Evolutionary conservation across 2,113 vertebrate species (phyloP), one percentile per base, ranked within the genome.

Genomic region (Poicephalus meyeri): DNA sequence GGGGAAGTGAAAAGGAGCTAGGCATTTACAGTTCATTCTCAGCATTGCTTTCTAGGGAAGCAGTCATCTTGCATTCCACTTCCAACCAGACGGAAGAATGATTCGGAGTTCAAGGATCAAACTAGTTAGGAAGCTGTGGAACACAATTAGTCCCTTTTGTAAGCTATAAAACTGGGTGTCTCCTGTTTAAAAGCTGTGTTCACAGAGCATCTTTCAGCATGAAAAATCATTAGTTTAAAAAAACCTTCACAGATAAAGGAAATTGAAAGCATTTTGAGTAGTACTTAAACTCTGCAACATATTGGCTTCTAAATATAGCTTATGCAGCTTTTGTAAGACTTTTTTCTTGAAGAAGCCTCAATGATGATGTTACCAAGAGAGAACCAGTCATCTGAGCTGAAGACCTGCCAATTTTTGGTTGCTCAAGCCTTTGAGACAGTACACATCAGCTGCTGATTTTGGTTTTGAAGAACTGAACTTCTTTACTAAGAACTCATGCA

Each of bases 41-140:
- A 88, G 88, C 72, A 93, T 73, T 94, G 90, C 93, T 96, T 97
- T 96, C 89, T 90, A 96, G 95, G 96, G 92, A 97, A 92, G 77
- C 88, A 87, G 86, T 95, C 95, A 89, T 95, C 92, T 97, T 95
- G 80, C 86, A 93, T 94, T 91, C 89, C 86, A 93, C 90, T 94
- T 97, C 83, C 84, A 96, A 44, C 84, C 86, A 96, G 83, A 95
- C 96, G 95, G 91, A 97, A 95, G 92, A 97, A 97, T 85, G 89
- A 95, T 94, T 94, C 4, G 52, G 77, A 97, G 90, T 95, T 97
- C 93, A 97, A 91, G 93, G 95, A 96, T 97, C 96, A 97, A 96
- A 94, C 88, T 95, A 95, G 90, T 97, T 95, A 96, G 96, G 93
- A 96, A 97, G 77, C 83, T 89, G 50, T 71, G 86, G 83, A 94